Base-by-base conservation (phyloP, 2,888 invertebrate genomes). In the Pseudococcus viburni region DNA sequence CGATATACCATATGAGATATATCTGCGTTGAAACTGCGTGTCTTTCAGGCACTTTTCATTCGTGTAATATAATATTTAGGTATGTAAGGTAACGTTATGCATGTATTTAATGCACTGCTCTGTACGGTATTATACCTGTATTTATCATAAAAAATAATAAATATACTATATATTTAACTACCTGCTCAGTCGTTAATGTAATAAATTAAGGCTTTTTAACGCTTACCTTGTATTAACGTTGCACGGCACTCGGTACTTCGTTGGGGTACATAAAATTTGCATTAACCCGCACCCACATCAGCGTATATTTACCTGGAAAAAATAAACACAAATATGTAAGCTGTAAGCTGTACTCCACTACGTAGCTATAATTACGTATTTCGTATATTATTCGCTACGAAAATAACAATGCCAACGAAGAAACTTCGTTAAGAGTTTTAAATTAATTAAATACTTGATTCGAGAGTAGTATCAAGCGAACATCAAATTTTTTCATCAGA, bases 201-300 rank as follows among this genome's bases (percentile, higher is more conserved):
- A 64, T 64, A 64, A 64, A 64, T 64, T 64, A 64, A 64, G 64
- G 22, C 64, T 64, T 22, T 64, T 64, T 64, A 64, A 64, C 64
- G 64, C 64, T 64, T 64, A 64, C 64, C 64, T 3, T 64, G 64
- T 64, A 64, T 64, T 64, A 7, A 64, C 64, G 64, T 64, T 64
- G 64, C 64, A 64, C 64, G 64, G 64, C 22, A 22, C 64, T 22
- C n/a, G n/a, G n/a, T n/a, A 64, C 19, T 19, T 22, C 22, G 64
- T 64, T 64, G 19, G 64, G 64, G 64, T 64, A 64, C 64, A 64
- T 22, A 64, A 64, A 64, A 64, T 64, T 64, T 64, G 64, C 64
- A 64, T 64, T 64, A 64, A 64, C 19, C 64, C 22, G 64, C 64
- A 64, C 64, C 64, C 64, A 64, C 64, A 33, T 33, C 26, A 33